These are phyloP conservation scores for Heteractis magnifica DNA, from an alignment of 92 coral and sea anemone genomes.

Conservation along the genomic window DNA sequence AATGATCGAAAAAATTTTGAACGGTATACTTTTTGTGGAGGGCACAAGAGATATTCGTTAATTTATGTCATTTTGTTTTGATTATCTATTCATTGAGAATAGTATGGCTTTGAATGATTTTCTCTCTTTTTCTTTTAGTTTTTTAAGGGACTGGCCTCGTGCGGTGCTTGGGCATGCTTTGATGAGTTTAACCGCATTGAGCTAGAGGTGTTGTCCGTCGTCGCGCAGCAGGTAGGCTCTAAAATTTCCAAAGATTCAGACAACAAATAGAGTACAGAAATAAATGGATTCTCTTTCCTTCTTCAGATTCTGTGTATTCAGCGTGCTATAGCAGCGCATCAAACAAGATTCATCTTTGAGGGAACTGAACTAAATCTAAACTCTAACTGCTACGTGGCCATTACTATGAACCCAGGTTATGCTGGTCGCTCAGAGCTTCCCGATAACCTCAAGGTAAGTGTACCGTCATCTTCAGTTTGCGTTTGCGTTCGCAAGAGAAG, in stretches of 20 bases:
- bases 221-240: conserved; percentile 88
- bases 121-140: conserved; percentile 50
- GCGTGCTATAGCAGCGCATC: conserved; percentile 93
- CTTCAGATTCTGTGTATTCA: conserved; percentile 88
- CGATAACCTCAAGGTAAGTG: conserved; percentile 90
- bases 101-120: neutral
- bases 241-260: neutral
- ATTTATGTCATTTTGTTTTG: too few species aligned
- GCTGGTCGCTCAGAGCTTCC: conserved; percentile 99
- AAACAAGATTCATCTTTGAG: conserved; percentile 84
- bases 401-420: conserved; percentile 99
- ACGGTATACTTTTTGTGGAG: too few species aligned
- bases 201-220: conserved; percentile 96
- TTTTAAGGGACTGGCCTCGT: conserved; percentile 98
- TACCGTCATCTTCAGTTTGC: too few species aligned
- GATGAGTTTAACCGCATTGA: conserved; percentile 99
- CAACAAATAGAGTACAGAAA: neutral
- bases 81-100: neutral
- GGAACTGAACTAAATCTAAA: conserved; percentile 97
- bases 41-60: neutral
- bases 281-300: neutral
- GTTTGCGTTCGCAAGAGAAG: too few species aligned
- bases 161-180: conserved; percentile 99
- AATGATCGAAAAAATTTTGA: neutral
- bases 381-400: conserved; percentile 95